Evolutionary conservation across 2,888 invertebrate species (phyloP).

Genomic region (Loripinus fragilis): DNA sequence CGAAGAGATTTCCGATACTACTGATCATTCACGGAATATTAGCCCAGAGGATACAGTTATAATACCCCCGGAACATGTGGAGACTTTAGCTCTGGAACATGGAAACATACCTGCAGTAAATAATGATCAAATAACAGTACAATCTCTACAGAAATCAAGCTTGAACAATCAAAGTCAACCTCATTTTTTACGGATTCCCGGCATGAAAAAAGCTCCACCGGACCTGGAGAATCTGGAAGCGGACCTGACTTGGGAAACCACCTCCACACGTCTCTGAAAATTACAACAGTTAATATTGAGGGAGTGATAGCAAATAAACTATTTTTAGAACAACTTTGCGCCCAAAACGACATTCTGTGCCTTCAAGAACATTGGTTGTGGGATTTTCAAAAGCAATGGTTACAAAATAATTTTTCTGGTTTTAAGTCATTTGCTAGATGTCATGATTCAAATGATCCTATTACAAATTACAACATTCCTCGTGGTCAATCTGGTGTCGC

Average conservation of each 20-base stretch:
- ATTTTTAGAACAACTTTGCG: neutral
- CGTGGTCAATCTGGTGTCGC: neutral
- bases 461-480: neutral
- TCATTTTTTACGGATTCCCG: slow-evolving; percentile 1
- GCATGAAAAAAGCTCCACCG: neutral
- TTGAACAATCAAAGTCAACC: neutral
- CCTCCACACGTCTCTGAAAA: neutral
- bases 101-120: neutral
- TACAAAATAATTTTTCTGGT: neutral
- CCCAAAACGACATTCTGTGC: neutral
- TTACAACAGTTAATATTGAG: neutral
- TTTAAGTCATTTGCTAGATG: neutral
- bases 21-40: neutral
- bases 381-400: neutral
- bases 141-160: neutral
- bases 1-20: neutral
- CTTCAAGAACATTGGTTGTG: neutral
- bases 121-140: neutral
- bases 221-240: neutral
- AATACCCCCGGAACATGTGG: neutral
- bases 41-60: neutral
- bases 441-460: neutral
- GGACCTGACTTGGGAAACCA: neutral
- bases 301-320: neutral
- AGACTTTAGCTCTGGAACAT: neutral